Base-by-base conservation (phyloP, 1,140 invertebrate species). In the Cyclina sinensis region DNA sequence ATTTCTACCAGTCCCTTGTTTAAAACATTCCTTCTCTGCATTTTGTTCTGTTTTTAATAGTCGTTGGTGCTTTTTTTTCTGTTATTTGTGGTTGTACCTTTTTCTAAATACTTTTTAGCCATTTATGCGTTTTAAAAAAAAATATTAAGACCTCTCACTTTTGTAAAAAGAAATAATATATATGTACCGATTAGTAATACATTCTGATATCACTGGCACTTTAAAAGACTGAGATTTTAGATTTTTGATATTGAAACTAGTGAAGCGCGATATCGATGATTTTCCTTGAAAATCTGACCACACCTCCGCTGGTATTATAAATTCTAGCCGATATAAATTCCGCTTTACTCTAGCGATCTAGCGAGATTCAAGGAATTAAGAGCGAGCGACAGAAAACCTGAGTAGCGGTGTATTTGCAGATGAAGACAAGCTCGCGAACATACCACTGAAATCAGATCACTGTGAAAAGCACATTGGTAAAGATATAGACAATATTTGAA, bases 291-390 rank as follows among this genome's bases (percentile, higher is more conserved):
- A 24, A 62, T 62, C n/a, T 70, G 65, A 70, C 65, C 65, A 70
- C 65, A 70, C 65, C 65, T 70, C 65, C 65, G 5, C 32, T 70
- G 65, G 27, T 70, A 70, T 70, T 37, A 70, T 32, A 62, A 70
- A 18, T 39, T 70, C 35, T 37, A 70, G 27, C 65, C 65, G 65
- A 70, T 70, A 70, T 70, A 70, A 70, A 70, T 30, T 35, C 65
- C 32, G 65, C 35, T 70, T 35, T 70, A 37, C 65, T 7, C 32
- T 70, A n/a, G 65, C 65, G 65, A 37, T 37, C 65, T 37, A 18
- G 65, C 32, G 27, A 70, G 65, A 70, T 18, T 37, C 32, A 9
- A 14, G 65, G 65, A 70, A 70, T 32, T 70, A 70, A 16, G 11
- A 9, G 37, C 9, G 30, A 11, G 65, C 32, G n/a, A 70, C 65